Evolutionary conservation across 2,113 vertebrate genomes (phyloP).

Genomic region (Felis chaus): DNA sequence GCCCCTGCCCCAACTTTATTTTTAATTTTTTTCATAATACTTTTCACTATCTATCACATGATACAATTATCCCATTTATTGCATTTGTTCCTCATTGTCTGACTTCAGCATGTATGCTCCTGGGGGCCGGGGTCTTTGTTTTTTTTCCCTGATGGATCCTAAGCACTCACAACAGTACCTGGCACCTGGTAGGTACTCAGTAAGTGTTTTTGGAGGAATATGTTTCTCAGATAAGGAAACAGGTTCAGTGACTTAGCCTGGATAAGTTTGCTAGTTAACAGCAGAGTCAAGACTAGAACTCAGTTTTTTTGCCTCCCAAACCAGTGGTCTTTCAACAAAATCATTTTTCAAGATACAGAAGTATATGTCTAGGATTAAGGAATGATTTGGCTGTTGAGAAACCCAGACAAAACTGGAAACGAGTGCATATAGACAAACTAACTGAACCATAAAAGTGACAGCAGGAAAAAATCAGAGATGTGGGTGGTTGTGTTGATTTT

Average conservation of each 20-base stretch:
- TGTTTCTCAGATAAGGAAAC: not conserved
- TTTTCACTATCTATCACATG: not conserved
- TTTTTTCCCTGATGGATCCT: not conserved
- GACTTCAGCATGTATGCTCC: not conserved
- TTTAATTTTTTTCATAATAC: not conserved
- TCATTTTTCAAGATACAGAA: not conserved
- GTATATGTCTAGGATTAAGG: not conserved
- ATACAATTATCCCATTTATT: not conserved
- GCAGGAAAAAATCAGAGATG: not conserved
- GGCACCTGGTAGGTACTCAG: not conserved
- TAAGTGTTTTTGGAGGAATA: not conserved
- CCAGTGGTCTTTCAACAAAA: not conserved
- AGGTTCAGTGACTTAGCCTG: not conserved
- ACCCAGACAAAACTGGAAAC: slow-evolving; percentile 45
- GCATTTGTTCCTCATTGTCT: not conserved
- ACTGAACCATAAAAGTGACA: slow-evolving; percentile 39
- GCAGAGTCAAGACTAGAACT: not conserved
- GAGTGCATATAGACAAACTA: slow-evolving; percentile 37
- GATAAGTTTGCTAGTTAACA: not conserved
- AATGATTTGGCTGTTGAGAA: not conserved
- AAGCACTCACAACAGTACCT: not conserved
- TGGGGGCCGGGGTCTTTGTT: not conserved
- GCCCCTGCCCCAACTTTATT: not conserved
- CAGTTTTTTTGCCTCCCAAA: not conserved
- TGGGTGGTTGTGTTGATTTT: slow-evolving; percentile 46